Evolutionary conservation across 2,888 invertebrate species (phyloP), one percentile per base, ranked within the genome.

Genomic region (Esperia sulphurella): DNA sequence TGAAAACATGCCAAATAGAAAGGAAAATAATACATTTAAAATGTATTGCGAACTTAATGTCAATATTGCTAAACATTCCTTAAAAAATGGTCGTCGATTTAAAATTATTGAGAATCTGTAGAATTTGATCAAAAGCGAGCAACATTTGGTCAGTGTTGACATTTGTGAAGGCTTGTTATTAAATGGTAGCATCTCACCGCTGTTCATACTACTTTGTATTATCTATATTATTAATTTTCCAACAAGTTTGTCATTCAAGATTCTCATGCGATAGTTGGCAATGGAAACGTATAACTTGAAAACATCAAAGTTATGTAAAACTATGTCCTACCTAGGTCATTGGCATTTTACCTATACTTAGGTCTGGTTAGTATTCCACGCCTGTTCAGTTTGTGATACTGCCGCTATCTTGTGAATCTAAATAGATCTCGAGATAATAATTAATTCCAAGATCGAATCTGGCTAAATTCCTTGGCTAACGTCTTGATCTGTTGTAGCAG

Each of bases 321-420:
- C 49, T 31, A 43, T 42, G 53, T 56, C 54, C 50, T 49, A 48
- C 65, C 58, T 63, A 68, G 76, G 72, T 72, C 76, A 69, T 65
- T 71, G 75, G 60, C 75, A 62, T 58, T 50, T 46, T 40, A 39
- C 44, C 40, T 45, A 43, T 40, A 43, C 45, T 50, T 54, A 52
- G 48, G 48, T 54, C 54, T 45, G 6, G 45, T 71, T 63, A 53
- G 60, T 61, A 76, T 72, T 66, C 74, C 14, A 52, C 47, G 47
- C 53, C 53, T 14, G 37, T 30, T 4, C 13, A 14, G 8, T 13
- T 28, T 35, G 12, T 35, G 13, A 40, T 47, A 13, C 39, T 33
- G 14, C 10, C 3, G 31, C 13, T 45, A 50, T 42, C 30, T 38
- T 31, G n/a, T 33, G 39, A 42, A 46, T 50, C 45, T 40, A 33